Evolutionary conservation across 2,113 vertebrate genomes (phyloP).

Genomic region (Drymodes brunneopygia): DNA sequence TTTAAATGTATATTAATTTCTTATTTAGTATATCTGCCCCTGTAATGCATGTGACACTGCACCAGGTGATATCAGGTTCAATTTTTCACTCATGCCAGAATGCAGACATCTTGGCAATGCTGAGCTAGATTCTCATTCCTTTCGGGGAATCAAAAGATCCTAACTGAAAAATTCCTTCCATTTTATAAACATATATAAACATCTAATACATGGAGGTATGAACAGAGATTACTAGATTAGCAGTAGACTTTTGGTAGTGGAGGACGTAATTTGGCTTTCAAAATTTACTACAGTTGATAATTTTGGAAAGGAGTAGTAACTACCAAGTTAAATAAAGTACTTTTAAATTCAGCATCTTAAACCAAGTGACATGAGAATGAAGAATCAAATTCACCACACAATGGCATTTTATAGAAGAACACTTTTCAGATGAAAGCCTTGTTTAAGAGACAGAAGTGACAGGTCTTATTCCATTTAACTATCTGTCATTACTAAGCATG

Average conservation of each 20-base stretch:
- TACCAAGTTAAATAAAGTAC: not conserved
- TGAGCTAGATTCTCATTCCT: not conserved
- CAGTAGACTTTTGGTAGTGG: not conserved
- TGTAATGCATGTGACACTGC: not conserved
- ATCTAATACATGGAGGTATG: not conserved
- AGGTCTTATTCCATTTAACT: not conserved
- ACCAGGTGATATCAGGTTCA: not conserved
- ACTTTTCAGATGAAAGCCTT: not conserved
- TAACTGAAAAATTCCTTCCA: not conserved
- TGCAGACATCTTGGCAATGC: not conserved
- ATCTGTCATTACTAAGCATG: not conserved
- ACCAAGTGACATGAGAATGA: not conserved
- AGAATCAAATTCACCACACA: not conserved
- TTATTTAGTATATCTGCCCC: not conserved
- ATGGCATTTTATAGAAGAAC: not conserved
- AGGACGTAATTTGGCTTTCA: not conserved
- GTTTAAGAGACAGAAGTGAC: slow-evolving; percentile 10
- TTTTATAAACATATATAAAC: not conserved
- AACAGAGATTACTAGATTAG: not conserved
- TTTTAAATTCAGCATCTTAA: not conserved
- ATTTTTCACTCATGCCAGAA: not conserved
- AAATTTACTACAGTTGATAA: not conserved
- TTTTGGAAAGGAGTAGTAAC: not conserved
- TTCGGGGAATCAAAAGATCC: not conserved
- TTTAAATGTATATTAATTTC: not conserved